A percentile compares a stretch with the other conserved stretches of the same genome.
phyloP scores from a whole-genome alignment of 2,888 invertebrate species.

The Brachyopa scutellaris region DNA sequence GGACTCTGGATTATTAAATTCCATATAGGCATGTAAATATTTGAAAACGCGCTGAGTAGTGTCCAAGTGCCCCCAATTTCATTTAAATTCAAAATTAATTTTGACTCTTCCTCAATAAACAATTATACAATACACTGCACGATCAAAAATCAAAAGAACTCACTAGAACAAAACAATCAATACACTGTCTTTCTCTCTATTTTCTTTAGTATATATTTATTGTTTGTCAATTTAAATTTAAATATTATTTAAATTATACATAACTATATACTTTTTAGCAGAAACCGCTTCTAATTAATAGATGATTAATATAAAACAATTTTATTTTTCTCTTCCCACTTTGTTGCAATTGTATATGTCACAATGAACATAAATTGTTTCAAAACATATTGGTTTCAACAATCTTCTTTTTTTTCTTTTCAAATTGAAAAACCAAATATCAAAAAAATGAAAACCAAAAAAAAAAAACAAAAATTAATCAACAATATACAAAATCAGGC shows the following conservation, averaged over 20 bases:
- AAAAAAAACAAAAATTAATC: slow-evolving; percentile 50
- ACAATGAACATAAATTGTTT: slow-evolving; percentile 45
- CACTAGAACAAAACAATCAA: background rate
- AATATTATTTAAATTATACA: slow-evolving; percentile 74
- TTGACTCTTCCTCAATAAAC: slow-evolving; percentile 10
- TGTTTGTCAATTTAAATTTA: slow-evolving; percentile 12
- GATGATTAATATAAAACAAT: slow-evolving; percentile 59
- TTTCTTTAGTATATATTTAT: background rate
- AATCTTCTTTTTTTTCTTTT: slow-evolving; percentile 1
- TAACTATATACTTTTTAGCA: slow-evolving; percentile 60
- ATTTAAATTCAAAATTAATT: background rate
- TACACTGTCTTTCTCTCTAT: background rate
- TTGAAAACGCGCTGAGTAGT: too few relatives aligned
- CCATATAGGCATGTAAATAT: too few relatives aligned
- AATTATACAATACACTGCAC: background rate
- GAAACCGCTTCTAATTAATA: slow-evolving; percentile 53
- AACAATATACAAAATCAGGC: slow-evolving; percentile 76
- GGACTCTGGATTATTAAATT: too few relatives aligned
- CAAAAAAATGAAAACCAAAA: slow-evolving; percentile 4
- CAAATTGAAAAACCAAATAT: slow-evolving; percentile 7
- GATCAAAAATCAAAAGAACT: background rate
- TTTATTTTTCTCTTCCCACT: slow-evolving; percentile 72
- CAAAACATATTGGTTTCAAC: slow-evolving; percentile 51
- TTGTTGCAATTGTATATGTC: slow-evolving; percentile 39
- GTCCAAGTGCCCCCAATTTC: too few relatives aligned